Evolutionary conservation across 2,888 invertebrate species (phyloP), one percentile per base, ranked within the genome.

Genomic region (Oxycera nigricornis): DNA sequence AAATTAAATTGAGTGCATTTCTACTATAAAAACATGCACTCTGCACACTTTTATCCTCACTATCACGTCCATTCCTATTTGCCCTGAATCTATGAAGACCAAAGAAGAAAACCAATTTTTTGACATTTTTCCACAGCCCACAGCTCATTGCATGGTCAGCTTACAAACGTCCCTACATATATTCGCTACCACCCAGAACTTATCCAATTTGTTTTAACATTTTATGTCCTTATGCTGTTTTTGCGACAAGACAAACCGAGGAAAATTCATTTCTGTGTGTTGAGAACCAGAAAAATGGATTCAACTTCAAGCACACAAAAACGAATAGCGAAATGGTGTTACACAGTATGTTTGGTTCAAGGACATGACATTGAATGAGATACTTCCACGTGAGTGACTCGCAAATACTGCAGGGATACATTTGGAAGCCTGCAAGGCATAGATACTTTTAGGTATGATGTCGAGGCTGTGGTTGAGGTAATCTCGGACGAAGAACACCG

Each of bases 291-390:
- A 30, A 59, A 28, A 59, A 26, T 28, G 28, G 30, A 20, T n/a
- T 11, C n/a, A 17, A 22, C 14, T 26, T n/a, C 26, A 14, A 28
- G 59, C 59, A 30, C 50, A 50, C 9, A 59, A 59, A 59, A 55
- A 9, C 30, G 26, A 30, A 14, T 59, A 30, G 28, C 30, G 59
- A 59, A 28, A 22, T 30, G n/a, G 30, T 22, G 59, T 26, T n/a
- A 55, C 55, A 24, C 11, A 55, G 24, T 9, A 55, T 55, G 55
- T 24, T 30, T 30, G 30, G 28, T 59, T 59, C 30, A 59, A 59
- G 59, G 59, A 59, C 59, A 59, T 17, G 14, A 30, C 30, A 59
- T 59, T 59, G 59, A 59, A 59, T 59, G 30, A 28, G 59, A 59
- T 59, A 6, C n/a, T 59, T 59, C 14, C 30, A 28, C 59, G n/a